These are phyloP conservation scores for Bombus picipes DNA, from an alignment of 1,140 invertebrate genomes.

Conservation along the genomic window DNA sequence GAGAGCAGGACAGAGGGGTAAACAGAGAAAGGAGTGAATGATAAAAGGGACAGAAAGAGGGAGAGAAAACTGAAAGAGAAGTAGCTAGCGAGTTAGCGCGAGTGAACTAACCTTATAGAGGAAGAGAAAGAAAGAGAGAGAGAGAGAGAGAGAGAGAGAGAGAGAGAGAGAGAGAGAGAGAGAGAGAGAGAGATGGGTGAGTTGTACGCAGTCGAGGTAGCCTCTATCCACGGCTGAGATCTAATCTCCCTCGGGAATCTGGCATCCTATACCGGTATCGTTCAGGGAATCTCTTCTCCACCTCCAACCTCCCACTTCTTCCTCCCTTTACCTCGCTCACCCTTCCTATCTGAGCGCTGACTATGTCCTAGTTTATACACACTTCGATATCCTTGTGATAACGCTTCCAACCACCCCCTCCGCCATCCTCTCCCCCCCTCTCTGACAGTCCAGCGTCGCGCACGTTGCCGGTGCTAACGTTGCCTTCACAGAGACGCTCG, in stretches of 20 bases:
- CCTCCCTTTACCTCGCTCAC: slow-evolving; percentile 26
- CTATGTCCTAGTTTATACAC: slow-evolving; percentile 73
- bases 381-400: slow-evolving; percentile 76
- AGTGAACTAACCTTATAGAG: not conserved
- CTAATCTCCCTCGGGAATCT: slow-evolving; percentile 77
- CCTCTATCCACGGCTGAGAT: slow-evolving; percentile 72
- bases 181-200: slow-evolving; percentile 57
- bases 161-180: not conserved
- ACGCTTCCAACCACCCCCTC: slow-evolving; percentile 31
- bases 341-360: slow-evolving; percentile 44
- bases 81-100: not conserved
- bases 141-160: not conserved
- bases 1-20: not conserved
- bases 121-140: not conserved
- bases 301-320: slow-evolving; percentile 27
- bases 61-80: not conserved
- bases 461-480: slow-evolving; percentile 53
- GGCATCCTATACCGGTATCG: slow-evolving; percentile 77
- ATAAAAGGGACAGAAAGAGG: slow-evolving; percentile 46
- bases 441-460: not conserved
- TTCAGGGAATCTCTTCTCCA: slow-evolving; percentile 68
- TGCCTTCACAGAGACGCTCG: slow-evolving; percentile 37
- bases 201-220: slow-evolving; percentile 68
- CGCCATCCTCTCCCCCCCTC: not conserved
- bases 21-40: slow-evolving; percentile 26